phyloP scores from a whole-genome alignment of 2,797 vertebrate genomes.

The Ciconia nigra region DNA sequence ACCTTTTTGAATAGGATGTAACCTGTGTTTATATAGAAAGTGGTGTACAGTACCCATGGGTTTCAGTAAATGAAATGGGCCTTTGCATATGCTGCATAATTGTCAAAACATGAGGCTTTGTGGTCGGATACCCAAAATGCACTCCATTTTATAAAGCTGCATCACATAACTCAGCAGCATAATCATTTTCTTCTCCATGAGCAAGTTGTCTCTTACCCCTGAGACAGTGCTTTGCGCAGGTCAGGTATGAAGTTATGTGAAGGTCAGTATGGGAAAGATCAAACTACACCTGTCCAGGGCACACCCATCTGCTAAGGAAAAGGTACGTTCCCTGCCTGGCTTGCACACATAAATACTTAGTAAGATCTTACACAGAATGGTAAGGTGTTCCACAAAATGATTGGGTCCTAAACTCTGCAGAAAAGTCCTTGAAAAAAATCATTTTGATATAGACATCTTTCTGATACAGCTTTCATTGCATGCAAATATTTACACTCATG shows the following conservation, averaged over 20 bases:
- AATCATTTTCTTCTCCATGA: neutral
- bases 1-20: neutral
- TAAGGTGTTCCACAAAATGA: neutral
- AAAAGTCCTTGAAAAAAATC: neutral
- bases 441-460: neutral
- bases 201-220: neutral
- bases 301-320: neutral
- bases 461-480: neutral
- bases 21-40: neutral
- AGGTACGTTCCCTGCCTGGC: neutral
- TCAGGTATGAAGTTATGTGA: neutral
- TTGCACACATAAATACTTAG: neutral
- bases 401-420: neutral
- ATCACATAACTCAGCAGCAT: neutral
- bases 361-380: neutral
- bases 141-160: neutral
- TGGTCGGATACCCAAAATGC: neutral
- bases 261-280: neutral
- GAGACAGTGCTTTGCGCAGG: neutral
- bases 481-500: neutral
- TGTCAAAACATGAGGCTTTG: neutral
- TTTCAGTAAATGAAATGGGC: neutral
- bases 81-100: neutral
- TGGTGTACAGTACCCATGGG: neutral
- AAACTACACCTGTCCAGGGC: neutral